Percentiles rank a stretch among this genome's conserved stretches.
phyloP scores from a whole-genome alignment of 2,113 vertebrate species.

The Dascyllus trimaculatus region DNA sequence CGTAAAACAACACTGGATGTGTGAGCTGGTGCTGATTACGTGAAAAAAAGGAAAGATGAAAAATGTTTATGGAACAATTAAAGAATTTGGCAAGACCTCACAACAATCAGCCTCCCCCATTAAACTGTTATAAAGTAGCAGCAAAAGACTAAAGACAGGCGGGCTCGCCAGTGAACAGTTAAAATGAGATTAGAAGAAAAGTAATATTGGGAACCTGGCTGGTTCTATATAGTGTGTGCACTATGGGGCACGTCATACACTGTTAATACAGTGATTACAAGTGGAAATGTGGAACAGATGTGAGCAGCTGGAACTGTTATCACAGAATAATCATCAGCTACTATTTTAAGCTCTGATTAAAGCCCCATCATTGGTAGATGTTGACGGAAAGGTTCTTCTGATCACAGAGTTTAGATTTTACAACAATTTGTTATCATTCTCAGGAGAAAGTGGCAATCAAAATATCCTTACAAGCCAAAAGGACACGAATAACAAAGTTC shows the following conservation, averaged over 20 bases:
- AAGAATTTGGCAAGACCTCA: constrained; percentile 79
- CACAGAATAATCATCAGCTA: constrained; percentile 46
- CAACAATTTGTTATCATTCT: neutral
- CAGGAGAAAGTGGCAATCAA: constrained; percentile 2
- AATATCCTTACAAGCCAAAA: neutral
- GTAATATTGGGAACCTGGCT: constrained; percentile 36
- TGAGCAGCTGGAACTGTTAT: constrained; percentile 50
- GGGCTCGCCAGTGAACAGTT: constrained; percentile 39
- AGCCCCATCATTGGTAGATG: constrained; percentile 1
- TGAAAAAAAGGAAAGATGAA: constrained; percentile 45
- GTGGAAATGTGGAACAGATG: constrained; percentile 50
- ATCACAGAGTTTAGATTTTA: constrained; percentile 29
- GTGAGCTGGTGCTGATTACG: constrained; percentile 58
- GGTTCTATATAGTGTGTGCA: constrained; percentile 9
- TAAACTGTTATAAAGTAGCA: constrained; percentile 56
- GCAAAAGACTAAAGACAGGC: constrained; percentile 34
- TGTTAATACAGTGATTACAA: constrained; percentile 37
- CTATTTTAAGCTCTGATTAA: constrained; percentile 38
- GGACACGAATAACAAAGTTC: constrained; percentile 12
- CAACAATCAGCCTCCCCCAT: constrained; percentile 52
- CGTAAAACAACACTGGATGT: constrained; percentile 68
- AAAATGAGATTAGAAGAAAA: constrained; percentile 55
- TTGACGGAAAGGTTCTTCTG: constrained; percentile 12
- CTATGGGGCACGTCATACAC: constrained; percentile 29
- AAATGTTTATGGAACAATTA: constrained; percentile 78